Evolutionary conservation across 1,140 invertebrate genomes (phyloP), one percentile per base, ranked within the genome.

Genomic region (Bicyclus anynana): DNA sequence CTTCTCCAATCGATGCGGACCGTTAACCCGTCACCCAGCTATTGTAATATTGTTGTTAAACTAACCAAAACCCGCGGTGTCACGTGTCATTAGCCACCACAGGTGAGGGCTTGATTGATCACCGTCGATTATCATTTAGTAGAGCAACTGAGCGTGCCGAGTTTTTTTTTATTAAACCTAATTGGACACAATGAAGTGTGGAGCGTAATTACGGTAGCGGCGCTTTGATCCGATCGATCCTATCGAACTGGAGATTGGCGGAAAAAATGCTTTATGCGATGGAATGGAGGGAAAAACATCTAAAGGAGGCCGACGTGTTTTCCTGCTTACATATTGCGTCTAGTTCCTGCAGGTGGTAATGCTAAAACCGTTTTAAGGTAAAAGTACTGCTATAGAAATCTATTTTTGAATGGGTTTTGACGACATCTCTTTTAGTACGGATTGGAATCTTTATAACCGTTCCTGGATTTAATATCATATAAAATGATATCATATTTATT

Each of bases 61-160:
- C 67, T 70, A 72, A 67, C 73, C 67, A 73, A 72, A 65, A 67
- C 62, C 59, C 50, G 65, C 59, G 69, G 50, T 62, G 67, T 61
- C 62, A 74, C 52, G 72, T 70, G 66, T 72, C 72, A 79, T 79
- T 79, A 77, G 62, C 59, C 52, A 56, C 57, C 59, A 56, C 68
- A 75, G 74, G 77, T 75, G 77, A 67, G 54, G 54, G 67, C 49
- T 69, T 80, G 77, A 80, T 79, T 79, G 77, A 80, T 75, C 70
- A 63, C 50, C 29, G 51, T 35, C 63, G 46, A 66, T 62, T 66
- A 67, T 67, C 73, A 68, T 75, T 75, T 73, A 70, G 56, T 27
- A 47, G 69, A 16, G 18, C 65, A 67, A 54, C 67, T 61, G 40
- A 64, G 49, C 72, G 50, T 40, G 46, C 18, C n/a, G 12, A 16